Base-by-base conservation (phyloP, 2,797 vertebrate genomes). In the Loriculus beryllinus region DNA sequence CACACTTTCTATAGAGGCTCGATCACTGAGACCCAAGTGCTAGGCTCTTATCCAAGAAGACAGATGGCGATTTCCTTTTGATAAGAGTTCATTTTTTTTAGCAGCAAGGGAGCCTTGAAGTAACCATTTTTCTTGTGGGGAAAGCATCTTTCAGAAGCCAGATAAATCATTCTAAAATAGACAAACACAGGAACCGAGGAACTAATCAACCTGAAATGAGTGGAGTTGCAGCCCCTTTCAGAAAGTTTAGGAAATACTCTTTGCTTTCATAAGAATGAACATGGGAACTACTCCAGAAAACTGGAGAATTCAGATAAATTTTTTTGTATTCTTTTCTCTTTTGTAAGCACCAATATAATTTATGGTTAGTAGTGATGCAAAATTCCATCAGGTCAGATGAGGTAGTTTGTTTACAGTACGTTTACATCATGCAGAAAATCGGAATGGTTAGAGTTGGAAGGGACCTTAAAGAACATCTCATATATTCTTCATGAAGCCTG, bases 121-220 rank as follows among this genome's bases (percentile, higher is more conserved):
- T 93, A 84, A 88, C 95, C 70, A 82, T 93, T 96, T 96, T 88
- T 97, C 89, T 93, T 91, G 51, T 88, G 82, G n/a, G 92, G 80
- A 92, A 93, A 82, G 65, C 54, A 78, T 96, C 93, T 82, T 96
- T 93, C 79, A 79, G 79, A 91, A 95, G 62, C 49, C 74, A 85
- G 91, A 94, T 88, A 88, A 93, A 92, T 95, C 59, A 94, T 93
- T 79, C 43, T 82, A 94, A 96, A 97, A 92, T 70, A 94, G 82
- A 81, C 82, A 92, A 96, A 86, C 79, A 90, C 19, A 28, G 62
- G 62, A 88, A 86, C 65, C 1, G 2, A 95, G 63, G 84, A 96
- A 92, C 92, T 92, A 94, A 92, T 94, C 83, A 94, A 54, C 60
- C 23, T 62, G 63, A 82, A 92, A 90, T 79, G 68, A 88, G 76